phyloP scores from a whole-genome alignment of 2,113 vertebrate species.

The Corapipo altera region DNA sequence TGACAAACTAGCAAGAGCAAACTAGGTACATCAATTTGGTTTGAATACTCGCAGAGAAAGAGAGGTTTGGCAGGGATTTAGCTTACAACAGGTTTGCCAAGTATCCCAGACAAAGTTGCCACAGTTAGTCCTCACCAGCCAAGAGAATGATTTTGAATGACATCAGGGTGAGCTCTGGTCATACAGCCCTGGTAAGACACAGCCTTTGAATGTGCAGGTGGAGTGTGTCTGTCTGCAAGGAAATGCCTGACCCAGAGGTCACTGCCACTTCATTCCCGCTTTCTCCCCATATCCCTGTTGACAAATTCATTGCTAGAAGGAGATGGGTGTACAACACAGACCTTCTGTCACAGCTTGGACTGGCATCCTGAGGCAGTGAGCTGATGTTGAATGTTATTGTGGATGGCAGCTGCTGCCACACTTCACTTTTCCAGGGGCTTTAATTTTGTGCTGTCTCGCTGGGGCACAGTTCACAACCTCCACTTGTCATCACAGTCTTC shows the following conservation, averaged over 20 bases:
- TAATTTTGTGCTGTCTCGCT: rapidly evolving
- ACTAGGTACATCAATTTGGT: not conserved
- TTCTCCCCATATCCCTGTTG: not conserved
- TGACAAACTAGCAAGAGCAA: not conserved
- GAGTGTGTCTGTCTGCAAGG: not conserved
- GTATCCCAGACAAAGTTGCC: not conserved
- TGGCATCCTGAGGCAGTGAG: not conserved
- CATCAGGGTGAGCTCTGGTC: not conserved
- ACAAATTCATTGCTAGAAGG: not conserved
- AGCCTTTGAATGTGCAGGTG: not conserved
- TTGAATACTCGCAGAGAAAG: not conserved
- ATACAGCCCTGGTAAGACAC: not conserved
- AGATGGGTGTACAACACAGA: not conserved
- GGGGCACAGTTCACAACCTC: not conserved
- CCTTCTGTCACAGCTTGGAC: not conserved
- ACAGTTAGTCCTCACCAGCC: not conserved
- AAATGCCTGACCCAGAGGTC: not conserved
- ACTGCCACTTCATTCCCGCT: not conserved
- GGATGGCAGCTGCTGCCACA: not conserved
- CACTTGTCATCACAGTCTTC: not conserved
- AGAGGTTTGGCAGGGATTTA: not conserved
- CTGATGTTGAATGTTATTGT: not conserved
- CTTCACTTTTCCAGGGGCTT: not conserved
- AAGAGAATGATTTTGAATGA: not conserved
- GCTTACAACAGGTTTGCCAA: not conserved